Conservation (phyloP, 2,797 vertebrate species). For the Gadopsis marmoratus region DNA sequence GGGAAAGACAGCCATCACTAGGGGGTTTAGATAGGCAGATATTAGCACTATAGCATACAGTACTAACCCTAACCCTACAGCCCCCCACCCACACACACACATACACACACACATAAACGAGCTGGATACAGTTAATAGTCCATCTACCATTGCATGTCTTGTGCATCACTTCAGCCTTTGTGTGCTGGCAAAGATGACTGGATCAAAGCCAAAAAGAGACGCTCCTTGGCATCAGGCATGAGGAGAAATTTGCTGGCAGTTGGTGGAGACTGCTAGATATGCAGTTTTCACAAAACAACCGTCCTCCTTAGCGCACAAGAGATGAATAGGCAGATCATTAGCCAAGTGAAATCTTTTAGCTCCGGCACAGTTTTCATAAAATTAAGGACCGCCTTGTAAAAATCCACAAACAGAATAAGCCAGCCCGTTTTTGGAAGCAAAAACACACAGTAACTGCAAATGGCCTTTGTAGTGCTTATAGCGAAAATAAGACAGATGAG, state of each 20-base stretch:
- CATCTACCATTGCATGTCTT: not conserved
- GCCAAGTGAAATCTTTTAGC: not conserved
- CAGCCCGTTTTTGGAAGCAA: not conserved
- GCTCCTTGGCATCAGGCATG: not conserved
- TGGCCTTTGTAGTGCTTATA: not conserved
- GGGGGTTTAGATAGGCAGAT: not conserved
- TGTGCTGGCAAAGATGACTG: not conserved
- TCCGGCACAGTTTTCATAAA: not conserved
- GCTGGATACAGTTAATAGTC: not conserved
- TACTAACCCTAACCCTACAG: not conserved
- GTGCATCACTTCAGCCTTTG: conserved; percentile 8
- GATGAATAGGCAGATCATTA: not conserved
- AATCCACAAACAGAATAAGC: not conserved
- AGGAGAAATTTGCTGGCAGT: conserved; percentile 10
- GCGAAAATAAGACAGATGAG: not conserved
- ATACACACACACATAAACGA: not conserved
- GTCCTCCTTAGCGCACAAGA: not conserved
- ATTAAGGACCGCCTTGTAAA: not conserved
- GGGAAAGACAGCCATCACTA: conserved; percentile 3
- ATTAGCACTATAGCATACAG: conserved; percentile 7
- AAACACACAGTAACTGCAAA: not conserved
- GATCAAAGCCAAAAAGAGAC: conserved; percentile 7
- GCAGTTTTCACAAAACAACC: conserved; percentile 12
- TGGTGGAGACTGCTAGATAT: conserved; percentile 8
- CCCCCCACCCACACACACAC: not conserved